Percentiles rank a stretch among this genome's conserved stretches.
Evolutionary conservation across 2,888 invertebrate species (phyloP).

Genomic region (Drosophila tanythrix): DNA sequence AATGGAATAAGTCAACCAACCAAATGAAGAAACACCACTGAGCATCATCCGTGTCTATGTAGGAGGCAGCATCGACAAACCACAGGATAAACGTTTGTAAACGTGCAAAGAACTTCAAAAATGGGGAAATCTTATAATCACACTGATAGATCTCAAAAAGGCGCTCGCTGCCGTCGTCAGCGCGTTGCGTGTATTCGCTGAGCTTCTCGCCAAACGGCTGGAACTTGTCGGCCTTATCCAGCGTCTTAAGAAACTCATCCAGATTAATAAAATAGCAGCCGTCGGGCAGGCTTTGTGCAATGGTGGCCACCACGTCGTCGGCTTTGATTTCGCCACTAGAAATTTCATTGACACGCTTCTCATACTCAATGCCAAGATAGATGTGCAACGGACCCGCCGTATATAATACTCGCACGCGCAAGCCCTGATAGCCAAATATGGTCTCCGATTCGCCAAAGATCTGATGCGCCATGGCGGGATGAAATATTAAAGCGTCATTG

Average conservation of each 20-base stretch:
- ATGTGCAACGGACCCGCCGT: conserved; percentile 92
- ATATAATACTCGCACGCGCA: conserved; percentile 92
- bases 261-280: conserved; percentile 89
- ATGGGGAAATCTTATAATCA: conserved; percentile 89
- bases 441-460: conserved; percentile 96
- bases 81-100: conserved; percentile 96
- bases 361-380: conserved; percentile 90
- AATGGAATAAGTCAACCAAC: conserved; percentile 85
- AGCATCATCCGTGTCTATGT: conserved; percentile 96
- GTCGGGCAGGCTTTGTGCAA: conserved; percentile 89
- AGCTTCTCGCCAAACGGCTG: conserved; percentile 90
- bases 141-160: conserved; percentile 93
- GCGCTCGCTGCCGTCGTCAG: conserved; percentile 83
- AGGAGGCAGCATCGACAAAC: conserved; percentile 98
- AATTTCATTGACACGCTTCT: conserved; percentile 88
- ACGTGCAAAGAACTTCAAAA: conserved; percentile 91
- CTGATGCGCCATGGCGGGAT: conserved; percentile 96
- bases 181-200: conserved; percentile 86
- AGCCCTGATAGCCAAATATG: conserved; percentile 96
- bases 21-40: conserved; percentile 95
- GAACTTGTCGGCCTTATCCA: conserved; percentile 91
- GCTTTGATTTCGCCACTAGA: conserved; percentile 86
- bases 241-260: conserved; percentile 89
- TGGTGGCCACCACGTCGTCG: conserved; percentile 90
- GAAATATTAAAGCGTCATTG: conserved; percentile 88